Evolutionary conservation across 2,888 invertebrate species (phyloP).

Genomic region (Monochamus alternatus): DNA sequence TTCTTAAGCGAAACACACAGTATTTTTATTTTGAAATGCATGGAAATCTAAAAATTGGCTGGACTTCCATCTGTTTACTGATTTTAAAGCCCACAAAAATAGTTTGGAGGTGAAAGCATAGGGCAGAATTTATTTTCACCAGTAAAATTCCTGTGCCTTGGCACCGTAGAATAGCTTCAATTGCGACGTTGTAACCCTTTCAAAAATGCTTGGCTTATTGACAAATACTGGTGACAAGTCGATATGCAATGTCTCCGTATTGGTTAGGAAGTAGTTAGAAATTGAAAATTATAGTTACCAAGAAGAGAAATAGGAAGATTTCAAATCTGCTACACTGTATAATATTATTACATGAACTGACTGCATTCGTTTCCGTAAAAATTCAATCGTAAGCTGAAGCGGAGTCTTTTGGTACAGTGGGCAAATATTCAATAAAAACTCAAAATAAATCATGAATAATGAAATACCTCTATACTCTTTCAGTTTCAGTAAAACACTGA

Average conservation of each 20-base stretch:
- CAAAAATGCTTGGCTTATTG: conserved; percentile 25
- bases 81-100: background rate
- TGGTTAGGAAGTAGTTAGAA: background rate
- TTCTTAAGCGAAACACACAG: no score
- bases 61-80: background rate
- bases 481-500: background rate
- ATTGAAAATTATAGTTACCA: conserved; percentile 11
- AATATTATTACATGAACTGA: conserved; percentile 34
- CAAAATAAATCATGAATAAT: no score
- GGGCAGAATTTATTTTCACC: background rate
- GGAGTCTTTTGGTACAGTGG: conserved; percentile 3
- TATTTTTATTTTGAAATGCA: no score
- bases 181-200: conserved; percentile 7
- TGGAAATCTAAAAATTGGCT: background rate
- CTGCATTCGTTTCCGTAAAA: conserved; percentile 36
- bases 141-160: background rate
- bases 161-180: background rate
- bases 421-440: background rate
- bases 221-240: conserved; percentile 15
- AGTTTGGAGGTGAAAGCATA: background rate
- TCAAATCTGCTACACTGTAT: conserved; percentile 34
- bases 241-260: background rate
- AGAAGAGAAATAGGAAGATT: background rate
- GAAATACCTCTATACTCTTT: no score
- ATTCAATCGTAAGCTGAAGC: conserved; percentile 30